These are phyloP conservation scores for Pilophorus perplexus DNA, from an alignment of 2,888 invertebrate genomes.

Conservation along the genomic window DNA sequence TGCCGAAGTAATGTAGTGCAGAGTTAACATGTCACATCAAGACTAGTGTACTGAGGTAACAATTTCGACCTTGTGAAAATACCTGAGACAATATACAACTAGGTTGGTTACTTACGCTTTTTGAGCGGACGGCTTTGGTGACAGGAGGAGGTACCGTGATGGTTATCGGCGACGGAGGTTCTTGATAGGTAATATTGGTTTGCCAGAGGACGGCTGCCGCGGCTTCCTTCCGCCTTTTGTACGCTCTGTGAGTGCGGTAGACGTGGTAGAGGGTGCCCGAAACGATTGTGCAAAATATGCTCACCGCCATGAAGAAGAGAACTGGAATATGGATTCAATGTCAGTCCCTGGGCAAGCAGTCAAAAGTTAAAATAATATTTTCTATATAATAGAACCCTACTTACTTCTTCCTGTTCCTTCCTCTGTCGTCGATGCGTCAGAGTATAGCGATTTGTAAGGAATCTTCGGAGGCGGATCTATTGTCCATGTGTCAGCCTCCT, in stretches of 20 bases:
- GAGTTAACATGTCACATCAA: too few relatives aligned
- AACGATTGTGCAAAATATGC: slow-evolving; percentile 69
- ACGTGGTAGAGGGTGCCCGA: slow-evolving; percentile 69
- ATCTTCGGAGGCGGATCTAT: slow-evolving; percentile 77
- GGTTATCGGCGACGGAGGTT: slow-evolving; percentile 40
- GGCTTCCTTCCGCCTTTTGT: slow-evolving; percentile 69
- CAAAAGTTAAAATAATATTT: neutral
- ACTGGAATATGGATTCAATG: slow-evolving; percentile 55
- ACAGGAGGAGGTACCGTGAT: slow-evolving; percentile 39
- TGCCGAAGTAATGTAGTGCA: too few relatives aligned
- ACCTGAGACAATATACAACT: too few relatives aligned
- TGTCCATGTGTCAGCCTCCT: slow-evolving; percentile 73
- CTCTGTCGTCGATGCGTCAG: slow-evolving; percentile 71
- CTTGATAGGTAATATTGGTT: slow-evolving; percentile 50
- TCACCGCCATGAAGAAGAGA: slow-evolving; percentile 73
- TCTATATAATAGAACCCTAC: neutral
- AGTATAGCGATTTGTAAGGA: slow-evolving; percentile 71
- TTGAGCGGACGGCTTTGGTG: slow-evolving; percentile 44
- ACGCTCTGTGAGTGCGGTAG: slow-evolving; percentile 71
- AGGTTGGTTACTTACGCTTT: slow-evolving; percentile 48
- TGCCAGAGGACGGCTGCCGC: slow-evolving; percentile 72
- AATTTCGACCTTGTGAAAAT: too few relatives aligned
- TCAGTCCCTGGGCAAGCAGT: too few relatives aligned
- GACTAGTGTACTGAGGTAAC: too few relatives aligned
- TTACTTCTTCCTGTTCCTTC: slow-evolving; percentile 64